phyloP scores from a whole-genome alignment of 2,113 vertebrate genomes.

The Dipodomys spectabilis region DNA sequence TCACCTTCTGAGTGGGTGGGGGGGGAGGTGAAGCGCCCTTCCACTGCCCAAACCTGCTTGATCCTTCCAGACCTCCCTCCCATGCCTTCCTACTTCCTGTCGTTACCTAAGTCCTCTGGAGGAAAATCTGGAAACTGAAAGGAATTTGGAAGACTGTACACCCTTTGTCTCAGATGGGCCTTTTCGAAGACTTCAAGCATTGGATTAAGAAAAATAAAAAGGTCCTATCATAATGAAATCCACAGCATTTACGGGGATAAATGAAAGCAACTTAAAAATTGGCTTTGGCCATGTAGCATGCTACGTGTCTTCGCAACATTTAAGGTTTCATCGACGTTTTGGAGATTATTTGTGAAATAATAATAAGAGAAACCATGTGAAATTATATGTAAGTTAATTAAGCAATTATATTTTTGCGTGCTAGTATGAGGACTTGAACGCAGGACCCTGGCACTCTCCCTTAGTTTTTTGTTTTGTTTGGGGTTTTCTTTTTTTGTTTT shows the following conservation, averaged over 20 bases:
- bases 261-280: neutral
- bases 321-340: neutral
- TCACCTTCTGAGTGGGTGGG: neutral
- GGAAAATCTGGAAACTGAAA: neutral
- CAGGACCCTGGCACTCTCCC: too few species aligned
- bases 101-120: neutral
- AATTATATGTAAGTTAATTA: neutral
- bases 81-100: neutral
- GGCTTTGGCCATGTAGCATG: neutral
- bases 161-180: neutral
- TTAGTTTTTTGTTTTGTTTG: too few species aligned
- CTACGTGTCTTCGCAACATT: neutral
- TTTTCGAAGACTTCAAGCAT: neutral
- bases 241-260: conserved; percentile 7
- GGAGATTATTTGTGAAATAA: neutral
- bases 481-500: too few species aligned
- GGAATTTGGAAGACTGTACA: neutral
- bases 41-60: neutral
- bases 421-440: too few species aligned
- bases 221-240: neutral
- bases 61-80: neutral
- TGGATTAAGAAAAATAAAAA: neutral
- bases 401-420: neutral
- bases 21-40: too few species aligned
- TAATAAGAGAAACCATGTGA: neutral